These are phyloP conservation scores for Acrocephalus kingi DNA, from an alignment of 2,113 vertebrate genomes.

Conservation along the genomic window DNA sequence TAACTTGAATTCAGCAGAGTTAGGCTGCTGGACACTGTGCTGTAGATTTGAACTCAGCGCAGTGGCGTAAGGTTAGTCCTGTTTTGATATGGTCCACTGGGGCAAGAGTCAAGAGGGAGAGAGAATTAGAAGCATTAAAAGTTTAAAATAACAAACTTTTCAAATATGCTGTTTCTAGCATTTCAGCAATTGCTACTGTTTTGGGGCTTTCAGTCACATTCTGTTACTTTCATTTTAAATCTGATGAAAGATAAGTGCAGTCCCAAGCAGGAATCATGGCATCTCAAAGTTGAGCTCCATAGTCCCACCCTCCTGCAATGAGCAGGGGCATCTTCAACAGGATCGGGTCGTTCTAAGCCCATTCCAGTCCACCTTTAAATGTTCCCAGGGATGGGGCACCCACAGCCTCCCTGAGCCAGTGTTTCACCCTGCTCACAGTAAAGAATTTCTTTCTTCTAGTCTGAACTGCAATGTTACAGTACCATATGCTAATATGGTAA, in stretches of 20 bases:
- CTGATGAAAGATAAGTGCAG: slow-evolving; percentile 1
- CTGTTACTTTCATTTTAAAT: slow-evolving; percentile 6
- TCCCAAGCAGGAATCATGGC: background rate
- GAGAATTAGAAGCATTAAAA: background rate
- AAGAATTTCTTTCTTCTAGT: background rate
- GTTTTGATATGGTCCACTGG: background rate
- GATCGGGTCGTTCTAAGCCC: background rate
- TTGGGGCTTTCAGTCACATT: background rate
- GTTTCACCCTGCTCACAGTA: background rate
- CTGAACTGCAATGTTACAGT: slow-evolving; percentile 38
- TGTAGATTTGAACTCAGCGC: background rate
- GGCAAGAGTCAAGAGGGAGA: background rate
- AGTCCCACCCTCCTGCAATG: fast-evolving
- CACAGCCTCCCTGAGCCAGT: background rate
- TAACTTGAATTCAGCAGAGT: background rate
- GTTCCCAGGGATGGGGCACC: background rate
- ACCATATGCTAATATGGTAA: slow-evolving; percentile 61
- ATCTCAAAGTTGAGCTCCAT: background rate
- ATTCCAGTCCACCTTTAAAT: background rate
- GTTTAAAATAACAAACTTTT: background rate
- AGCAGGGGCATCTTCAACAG: background rate
- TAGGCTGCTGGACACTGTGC: background rate
- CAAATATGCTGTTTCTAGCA: background rate
- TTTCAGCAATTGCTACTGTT: background rate
- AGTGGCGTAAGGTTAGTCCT: background rate